Base-by-base conservation (phyloP, 92 coral and sea anemone species). In the Epizoanthus illoricatus region DNA sequence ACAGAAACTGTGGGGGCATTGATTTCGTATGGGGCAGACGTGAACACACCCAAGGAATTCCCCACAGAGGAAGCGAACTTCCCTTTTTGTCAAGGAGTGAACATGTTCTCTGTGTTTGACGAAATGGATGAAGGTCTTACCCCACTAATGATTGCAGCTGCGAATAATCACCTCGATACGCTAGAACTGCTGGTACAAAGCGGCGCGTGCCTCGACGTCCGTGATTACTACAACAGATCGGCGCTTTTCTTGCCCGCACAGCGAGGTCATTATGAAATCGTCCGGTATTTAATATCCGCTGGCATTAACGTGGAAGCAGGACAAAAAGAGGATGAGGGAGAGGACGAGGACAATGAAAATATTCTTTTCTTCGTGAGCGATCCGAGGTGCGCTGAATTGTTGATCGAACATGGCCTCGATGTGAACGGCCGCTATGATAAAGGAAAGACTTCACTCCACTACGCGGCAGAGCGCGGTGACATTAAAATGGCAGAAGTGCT, bases 391-490 rank as follows among this genome's bases (percentile, higher is more conserved):
- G 81, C 81, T 17, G 67, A 75, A 10, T 57, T 75, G 60, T 68
- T 75, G 81, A 75, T 75, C 19, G 69, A 75, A 21, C 18, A 59
- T 23, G 82, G 82, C 54, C 21, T 78, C 19, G 17, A 62, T 4
- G 82, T 78, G 20, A 62, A 78, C 54, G 40, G 71, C 16, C 82
- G 82, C 71, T 78, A 78, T 45, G 82, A 78, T 49, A 78, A 78
- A 41, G 71, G 69, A 1, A 78, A 62, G 24, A 78, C 82, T 21
- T 33, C 82, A 5, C 71, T 78, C 42, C 82, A 78, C 65, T 78
- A 78, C 40, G 82, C 82, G 12, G 71, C 71, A 61, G 82, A 78
- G 71, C 82, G 82, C 19, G 82, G 82, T 49, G 82, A 78, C 63
- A 63, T 78, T 40, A 63, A 62, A 78, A 78, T 78, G 71, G 82